A percentile compares a stretch with the other conserved stretches of the same genome.
Evolutionary conservation across 1,140 invertebrate genomes (phyloP).

Genomic region (Phymastichus coffea): DNA sequence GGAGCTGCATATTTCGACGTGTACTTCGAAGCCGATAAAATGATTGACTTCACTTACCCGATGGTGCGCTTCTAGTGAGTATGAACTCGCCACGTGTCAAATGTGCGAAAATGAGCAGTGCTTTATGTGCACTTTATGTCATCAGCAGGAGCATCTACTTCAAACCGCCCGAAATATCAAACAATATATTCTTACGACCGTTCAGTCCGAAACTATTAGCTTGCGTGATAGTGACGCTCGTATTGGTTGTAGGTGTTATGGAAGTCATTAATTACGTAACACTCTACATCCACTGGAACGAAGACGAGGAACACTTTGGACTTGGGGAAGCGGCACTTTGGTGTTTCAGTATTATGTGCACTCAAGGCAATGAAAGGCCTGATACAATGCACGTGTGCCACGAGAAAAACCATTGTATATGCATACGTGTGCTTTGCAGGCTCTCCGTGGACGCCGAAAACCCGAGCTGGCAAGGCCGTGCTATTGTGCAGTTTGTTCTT

Average conservation of each 20-base stretch:
- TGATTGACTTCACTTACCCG: conserved; percentile 64
- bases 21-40: conserved; percentile 53
- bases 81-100: too few species aligned
- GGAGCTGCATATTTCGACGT: conserved; percentile 62
- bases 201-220: conserved; percentile 59
- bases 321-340: conserved; percentile 60
- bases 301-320: conserved; percentile 45
- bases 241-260: conserved; percentile 55
- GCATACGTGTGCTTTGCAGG: too few species aligned
- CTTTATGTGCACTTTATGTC: too few species aligned
- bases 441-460: conserved; percentile 59
- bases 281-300: conserved; percentile 39
- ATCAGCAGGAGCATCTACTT: conserved; percentile 66
- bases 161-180: conserved; percentile 61
- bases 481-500: conserved; percentile 62
- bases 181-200: conserved; percentile 65
- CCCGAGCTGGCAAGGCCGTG: conserved; percentile 59
- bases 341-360: conserved; percentile 64
- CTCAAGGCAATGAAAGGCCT: conserved; percentile 65
- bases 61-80: conserved; percentile 61
- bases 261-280: conserved; percentile 54
- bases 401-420: not conserved
- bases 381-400: not conserved
- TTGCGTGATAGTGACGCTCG: conserved; percentile 56
- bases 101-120: too few species aligned